Base-by-base conservation (phyloP, 1,140 invertebrate species). In the Drosophila lacteicornis region DNA sequence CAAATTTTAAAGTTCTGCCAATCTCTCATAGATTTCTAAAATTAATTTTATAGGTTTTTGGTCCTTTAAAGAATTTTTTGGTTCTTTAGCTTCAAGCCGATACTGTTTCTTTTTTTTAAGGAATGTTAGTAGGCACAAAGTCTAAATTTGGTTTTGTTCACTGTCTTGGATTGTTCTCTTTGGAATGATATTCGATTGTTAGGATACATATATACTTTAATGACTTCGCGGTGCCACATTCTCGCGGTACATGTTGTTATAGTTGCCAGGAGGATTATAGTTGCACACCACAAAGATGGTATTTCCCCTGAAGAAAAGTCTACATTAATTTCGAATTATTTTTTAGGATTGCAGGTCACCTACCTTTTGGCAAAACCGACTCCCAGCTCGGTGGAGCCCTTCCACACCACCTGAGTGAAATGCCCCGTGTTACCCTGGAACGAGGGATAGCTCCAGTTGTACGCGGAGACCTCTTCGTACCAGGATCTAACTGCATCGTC, bases 361-460 rank as follows among this genome's bases (percentile, higher is more conserved):
- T 55, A 92, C 91, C 67, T 94, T 74, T 94, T 95, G 0, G 96
- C 95, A 76, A 95, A 93, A 4, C 96, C 96, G 11, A 97, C 95
- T 2, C 97, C 97, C 79, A 97, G 85, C 79, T 96, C 94, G 40
- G 91, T 94, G 2, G 94, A 95, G 3, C 92, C 93, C 75, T 95
- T 96, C 97, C 97, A 97, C 3, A 97, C 93, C 3, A 96, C 94
- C 93, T 96, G 95, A 0, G 95, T 95, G 66, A 96, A 96, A 78
- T 96, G 96, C 63, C 96, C 95, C 92, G 91, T 93, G 71, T 95
- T 95, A 13, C 95, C 91, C 62, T 95, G 95, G 25, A 94, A 95
- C 0, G 96, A 95, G 67, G 97, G 96, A 65, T 93, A 93, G 38
- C 69, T 82, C 91, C 94, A 95, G 75, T 94, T 93, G 87, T 95